Base-by-base conservation (phyloP, 2,888 invertebrate genomes). In the Aricia artaxerxes region DNA sequence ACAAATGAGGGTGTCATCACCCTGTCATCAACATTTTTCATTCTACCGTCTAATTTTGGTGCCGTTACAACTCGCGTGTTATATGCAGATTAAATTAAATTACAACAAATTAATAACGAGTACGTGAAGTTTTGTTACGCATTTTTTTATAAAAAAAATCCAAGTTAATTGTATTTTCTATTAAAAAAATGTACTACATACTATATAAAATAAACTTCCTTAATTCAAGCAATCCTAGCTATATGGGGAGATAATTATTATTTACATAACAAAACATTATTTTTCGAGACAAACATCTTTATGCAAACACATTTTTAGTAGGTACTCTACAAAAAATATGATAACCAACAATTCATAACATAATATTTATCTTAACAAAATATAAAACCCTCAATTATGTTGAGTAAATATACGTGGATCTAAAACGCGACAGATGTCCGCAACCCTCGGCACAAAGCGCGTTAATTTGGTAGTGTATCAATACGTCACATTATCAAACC, bases 1-100 rank as follows among this genome's bases (percentile, higher is more conserved):
- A 92, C 87, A 91, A 93, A 94, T 92, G 90, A 87, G 84, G 81
- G 89, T 92, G 93, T 93, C 94, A 91, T 89, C 93, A 85, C 88
- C 83, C 86, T 85, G 86, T 86, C 88, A 90, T 92, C 91, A 89
- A 85, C 88, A 91, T 91, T 91, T 89, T 87, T 91, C 91, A 90
- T 89, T 86, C 80, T 80, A 83, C 80, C 81, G 84, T 84, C 86
- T 86, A 76, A 88, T 89, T 87, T 88, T 87, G 83, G 82, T 78
- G 81, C 85, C 84, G 90, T 91, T 89, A 85, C 88, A 87, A 89
- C 91, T 81, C 79, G 60, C 69, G 44, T 24, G 73, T 80, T 61
- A 53, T 78, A 75, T 57, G 69, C 0, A 69, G 5, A 69, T 69
- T 69, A 69, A 69, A 69, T 69, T 4, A 69, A 69, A 69, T 69